Percentiles rank a stretch among this genome's conserved stretches.
Evolutionary conservation across 2,797 vertebrate species (phyloP).

Genomic region (Catharus ustulatus): DNA sequence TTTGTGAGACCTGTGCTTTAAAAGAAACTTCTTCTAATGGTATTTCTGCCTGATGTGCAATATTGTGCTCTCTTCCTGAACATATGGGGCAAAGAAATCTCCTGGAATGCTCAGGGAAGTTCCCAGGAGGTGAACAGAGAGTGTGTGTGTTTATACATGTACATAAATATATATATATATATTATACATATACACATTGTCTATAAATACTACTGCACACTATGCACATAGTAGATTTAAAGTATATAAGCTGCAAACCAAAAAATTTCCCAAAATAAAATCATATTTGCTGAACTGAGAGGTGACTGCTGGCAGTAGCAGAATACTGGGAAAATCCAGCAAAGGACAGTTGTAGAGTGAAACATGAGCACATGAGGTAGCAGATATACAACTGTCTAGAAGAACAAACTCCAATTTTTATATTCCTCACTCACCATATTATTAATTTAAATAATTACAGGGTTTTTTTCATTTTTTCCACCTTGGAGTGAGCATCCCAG

Average conservation of each 20-base stretch:
- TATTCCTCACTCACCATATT: neutral
- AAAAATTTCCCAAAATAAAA: neutral
- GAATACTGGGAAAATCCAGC: neutral
- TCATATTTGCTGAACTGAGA: neutral
- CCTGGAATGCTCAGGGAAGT: neutral
- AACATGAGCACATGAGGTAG: rapidly evolving
- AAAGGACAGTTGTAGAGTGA: neutral
- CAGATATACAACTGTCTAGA: rapidly evolving
- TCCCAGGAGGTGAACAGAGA: neutral
- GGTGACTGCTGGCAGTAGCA: neutral
- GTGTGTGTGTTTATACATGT: neutral
- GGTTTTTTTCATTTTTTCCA: rapidly evolving
- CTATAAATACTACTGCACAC: neutral
- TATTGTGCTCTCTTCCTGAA: neutral
- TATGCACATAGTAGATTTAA: neutral
- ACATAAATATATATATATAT: no score
- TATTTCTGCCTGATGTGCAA: neutral
- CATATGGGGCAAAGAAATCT: rapidly evolving
- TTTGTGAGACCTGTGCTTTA: neutral
- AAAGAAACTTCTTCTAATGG: neutral
- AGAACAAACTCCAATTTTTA: neutral
- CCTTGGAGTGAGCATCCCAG: neutral
- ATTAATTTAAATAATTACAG: neutral
- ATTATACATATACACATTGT: neutral
- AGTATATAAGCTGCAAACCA: neutral